Conservation (phyloP, 2,888 invertebrate genomes). For the Mimumesa dahlbomi region DNA sequence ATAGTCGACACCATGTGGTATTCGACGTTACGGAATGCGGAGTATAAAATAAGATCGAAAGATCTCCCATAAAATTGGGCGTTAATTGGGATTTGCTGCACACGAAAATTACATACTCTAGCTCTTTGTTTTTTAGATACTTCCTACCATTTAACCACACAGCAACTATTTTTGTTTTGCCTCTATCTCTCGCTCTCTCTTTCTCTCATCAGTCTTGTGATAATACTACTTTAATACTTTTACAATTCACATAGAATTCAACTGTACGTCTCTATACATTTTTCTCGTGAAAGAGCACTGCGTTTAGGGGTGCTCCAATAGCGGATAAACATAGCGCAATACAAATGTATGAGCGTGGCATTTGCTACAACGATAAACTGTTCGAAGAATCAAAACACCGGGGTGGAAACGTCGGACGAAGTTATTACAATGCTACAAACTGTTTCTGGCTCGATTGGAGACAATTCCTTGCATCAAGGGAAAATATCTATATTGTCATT, state of each 20-base stretch:
- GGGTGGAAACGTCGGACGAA: not conserved
- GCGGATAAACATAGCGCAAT: not conserved
- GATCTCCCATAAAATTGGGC: not conserved
- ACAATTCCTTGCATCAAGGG: conserved; percentile 45
- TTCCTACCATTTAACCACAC: conserved; percentile 59
- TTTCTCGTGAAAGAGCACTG: conserved; percentile 26
- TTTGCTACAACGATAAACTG: not conserved
- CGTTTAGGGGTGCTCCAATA: not conserved
- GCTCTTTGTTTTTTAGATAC: conserved; percentile 57
- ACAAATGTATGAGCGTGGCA: conserved; percentile 1
- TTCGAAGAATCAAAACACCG: conserved; percentile 2
- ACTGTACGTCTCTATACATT: conserved; percentile 40
- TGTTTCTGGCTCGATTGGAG: conserved; percentile 16
- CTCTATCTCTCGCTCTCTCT: no score
- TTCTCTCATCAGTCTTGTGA: conserved; percentile 74
- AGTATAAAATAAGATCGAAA: not conserved
- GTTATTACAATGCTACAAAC: not conserved
- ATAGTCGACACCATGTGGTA: conserved; percentile 40
- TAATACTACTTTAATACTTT: conserved; percentile 77
- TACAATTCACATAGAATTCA: conserved; percentile 58
- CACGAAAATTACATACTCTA: conserved; percentile 51
- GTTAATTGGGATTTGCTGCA: not conserved
- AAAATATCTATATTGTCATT: conserved; percentile 43
- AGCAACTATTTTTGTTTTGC: conserved; percentile 59
- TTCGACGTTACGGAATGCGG: conserved; percentile 32